These are phyloP conservation scores for Agapornis roseicollis DNA, from an alignment of 2,113 vertebrate species.

Conservation along the genomic window DNA sequence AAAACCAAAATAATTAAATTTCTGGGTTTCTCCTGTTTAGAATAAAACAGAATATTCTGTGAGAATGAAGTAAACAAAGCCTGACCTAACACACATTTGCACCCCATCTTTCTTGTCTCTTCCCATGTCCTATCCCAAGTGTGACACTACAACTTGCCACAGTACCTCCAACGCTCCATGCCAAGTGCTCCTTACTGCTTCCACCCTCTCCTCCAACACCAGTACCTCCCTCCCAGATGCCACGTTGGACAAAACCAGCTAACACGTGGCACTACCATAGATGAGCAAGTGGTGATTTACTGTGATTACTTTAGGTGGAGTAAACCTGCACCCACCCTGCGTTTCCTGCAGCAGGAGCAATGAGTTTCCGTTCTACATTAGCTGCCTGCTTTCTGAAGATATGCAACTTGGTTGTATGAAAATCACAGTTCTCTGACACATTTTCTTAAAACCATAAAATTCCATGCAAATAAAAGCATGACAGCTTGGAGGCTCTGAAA, in stretches of 20 bases:
- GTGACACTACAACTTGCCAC: neutral
- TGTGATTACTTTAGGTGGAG: neutral
- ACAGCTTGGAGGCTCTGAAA: neutral
- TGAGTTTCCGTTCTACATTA: neutral
- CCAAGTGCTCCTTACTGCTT: neutral
- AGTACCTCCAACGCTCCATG: neutral
- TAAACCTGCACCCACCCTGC: neutral
- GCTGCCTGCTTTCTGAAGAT: neutral
- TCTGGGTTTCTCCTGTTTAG: neutral
- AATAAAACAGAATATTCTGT: neutral
- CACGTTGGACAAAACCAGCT: neutral
- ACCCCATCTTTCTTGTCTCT: neutral
- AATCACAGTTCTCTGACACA: neutral
- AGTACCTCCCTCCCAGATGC: neutral
- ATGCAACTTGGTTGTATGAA: neutral
- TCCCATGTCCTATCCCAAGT: neutral
- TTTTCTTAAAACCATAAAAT: neutral
- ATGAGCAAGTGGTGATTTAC: neutral
- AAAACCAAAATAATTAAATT: neutral
- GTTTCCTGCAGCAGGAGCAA: fast-evolving
- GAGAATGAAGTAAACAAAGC: neutral
- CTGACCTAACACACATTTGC: neutral
- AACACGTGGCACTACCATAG: neutral
- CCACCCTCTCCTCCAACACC: neutral
- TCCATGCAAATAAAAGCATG: neutral